Base-by-base conservation (phyloP, 2,797 vertebrate genomes). In the Ctenopoma multispine region DNA sequence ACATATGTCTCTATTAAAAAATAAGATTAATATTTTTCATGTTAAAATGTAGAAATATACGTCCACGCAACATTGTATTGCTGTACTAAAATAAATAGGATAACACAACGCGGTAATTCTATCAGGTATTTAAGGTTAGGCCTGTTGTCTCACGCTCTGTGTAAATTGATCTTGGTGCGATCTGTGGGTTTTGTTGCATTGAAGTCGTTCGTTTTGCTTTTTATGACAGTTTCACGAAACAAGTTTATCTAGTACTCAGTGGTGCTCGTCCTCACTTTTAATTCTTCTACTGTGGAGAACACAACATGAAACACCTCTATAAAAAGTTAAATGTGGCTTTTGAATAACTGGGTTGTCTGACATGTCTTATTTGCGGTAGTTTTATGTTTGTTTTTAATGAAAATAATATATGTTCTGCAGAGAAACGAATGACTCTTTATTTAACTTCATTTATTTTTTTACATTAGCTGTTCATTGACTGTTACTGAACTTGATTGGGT, bases 401-500 rank as follows among this genome's bases (percentile, higher is more conserved):
- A 8, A 24, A 3, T 2, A 20, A 54, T 4, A 5, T 43, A 44
- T 5, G 24, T 49, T 13, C 2, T 43, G 8, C 4, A 8, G 44
- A 2, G n/a, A 11, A 21, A 48, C 21, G 0, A 48, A 13, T 21
- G 8, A n/a, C 36, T 49, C 63, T 29, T 27, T 46, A 48, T 36
- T 20, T 13, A 17, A 40, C 21, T 79, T 55, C 29, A 9, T 34
- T 8, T 8, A 2, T 34, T 34, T 2, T 34, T 66, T 70, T 47
- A 43, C 68, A 72, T 82, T 61, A 53, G 55, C 56, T 68, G 65
- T 62, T 81, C 79, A 74, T 58, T 77, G 79, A 38, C 76, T 55
- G 57, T 61, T 61, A 43, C 40, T 51, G 82, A 59, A 18, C 77
- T 77, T 82, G 80, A 87, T 84, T 84, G 81, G 80, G 69, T 65